Base-by-base conservation (phyloP, 2,113 vertebrate species). In the Nettapus auritus region DNA sequence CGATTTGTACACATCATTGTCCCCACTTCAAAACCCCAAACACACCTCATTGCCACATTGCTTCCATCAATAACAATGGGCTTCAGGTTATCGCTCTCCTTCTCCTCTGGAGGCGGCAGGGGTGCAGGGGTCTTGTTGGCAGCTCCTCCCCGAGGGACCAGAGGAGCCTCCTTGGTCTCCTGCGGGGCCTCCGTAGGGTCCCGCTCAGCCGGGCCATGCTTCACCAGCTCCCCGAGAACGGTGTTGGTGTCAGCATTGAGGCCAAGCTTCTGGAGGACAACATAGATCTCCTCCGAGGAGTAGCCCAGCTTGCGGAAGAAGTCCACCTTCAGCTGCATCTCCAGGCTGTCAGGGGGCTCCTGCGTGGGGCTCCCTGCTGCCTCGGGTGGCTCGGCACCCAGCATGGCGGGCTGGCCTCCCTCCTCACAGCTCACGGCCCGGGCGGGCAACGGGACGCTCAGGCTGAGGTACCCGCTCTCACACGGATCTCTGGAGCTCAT, bases 31-130 rank as follows among this genome's bases (percentile, higher is more conserved):
- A 16, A 9, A 1, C 23, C 66, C 81, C 23, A 8, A 14, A 88
- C 96, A 6, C 96, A 99, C 99, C 99, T 99, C 99, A 99, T 99
- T 87, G 99, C 99, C 86, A 99, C 99, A 20, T 99, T 99, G 98
- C 99, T 99, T 55, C 99, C 99, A 5, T 99, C 99, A 52, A 99
- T 99, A 17, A 99, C 99, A 48, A 99, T 90, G 2, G 99, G 98
- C 71, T 98, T 98, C 91, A 99, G 89, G 71, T 98, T 98, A 14
- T 95, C 90, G 34, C 98, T 93, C 7, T 97, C 94, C 4, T 94
- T 78, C 21, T 98, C 97, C 8, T 96, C 97, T 12, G 92, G 74
- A 53, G 96, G 75, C 6, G 90, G 42, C 1, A 53, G 12, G 26
- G 96, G 48, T 6, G 91, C 85, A 23, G 95, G 90, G 81, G 40